Conservation (phyloP, 2,797 vertebrate genomes). For the Huso huso region DNA sequence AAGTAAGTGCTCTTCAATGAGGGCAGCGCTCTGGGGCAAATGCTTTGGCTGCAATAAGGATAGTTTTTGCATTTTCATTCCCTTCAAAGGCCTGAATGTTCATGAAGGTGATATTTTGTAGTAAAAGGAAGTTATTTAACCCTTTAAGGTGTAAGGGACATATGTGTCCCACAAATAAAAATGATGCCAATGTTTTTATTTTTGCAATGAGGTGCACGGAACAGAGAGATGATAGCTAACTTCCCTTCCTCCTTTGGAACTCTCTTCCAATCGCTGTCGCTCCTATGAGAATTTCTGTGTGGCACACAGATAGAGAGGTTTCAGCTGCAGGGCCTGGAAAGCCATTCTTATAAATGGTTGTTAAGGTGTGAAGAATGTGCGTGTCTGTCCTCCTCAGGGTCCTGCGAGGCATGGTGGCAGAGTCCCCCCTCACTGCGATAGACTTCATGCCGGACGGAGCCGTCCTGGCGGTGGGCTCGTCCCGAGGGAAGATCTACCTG, state of each 20-base stretch:
- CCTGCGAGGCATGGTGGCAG: constrained; percentile 74
- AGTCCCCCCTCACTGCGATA: constrained; percentile 80
- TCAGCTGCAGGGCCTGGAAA: not conserved
- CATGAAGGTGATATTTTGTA: too few relatives aligned
- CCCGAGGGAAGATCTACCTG: constrained; percentile 85
- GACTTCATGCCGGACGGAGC: constrained; percentile 90
- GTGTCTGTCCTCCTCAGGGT: constrained; percentile 50
- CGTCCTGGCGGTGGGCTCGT: constrained; percentile 81
- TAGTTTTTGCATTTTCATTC: too few relatives aligned
- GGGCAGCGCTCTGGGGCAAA: too few relatives aligned
- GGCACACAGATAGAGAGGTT: not conserved
- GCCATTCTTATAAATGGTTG: not conserved
- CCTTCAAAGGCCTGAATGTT: not conserved
- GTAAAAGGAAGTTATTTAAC: too few relatives aligned
- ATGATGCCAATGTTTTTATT: too few relatives aligned
- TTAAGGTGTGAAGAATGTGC: not conserved
- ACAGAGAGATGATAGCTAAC: too few relatives aligned
- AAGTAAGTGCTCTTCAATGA: constrained; percentile 58
- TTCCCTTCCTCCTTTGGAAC: too few relatives aligned
- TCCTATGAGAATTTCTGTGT: not conserved
- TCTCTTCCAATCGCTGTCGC: too few relatives aligned
- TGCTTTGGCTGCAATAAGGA: too few relatives aligned
- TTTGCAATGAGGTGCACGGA: too few relatives aligned
- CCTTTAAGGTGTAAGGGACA: too few relatives aligned
- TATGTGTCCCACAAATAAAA: too few relatives aligned